Base-by-base conservation (phyloP, 2,113 vertebrate species). In the Willisornis vidua region DNA sequence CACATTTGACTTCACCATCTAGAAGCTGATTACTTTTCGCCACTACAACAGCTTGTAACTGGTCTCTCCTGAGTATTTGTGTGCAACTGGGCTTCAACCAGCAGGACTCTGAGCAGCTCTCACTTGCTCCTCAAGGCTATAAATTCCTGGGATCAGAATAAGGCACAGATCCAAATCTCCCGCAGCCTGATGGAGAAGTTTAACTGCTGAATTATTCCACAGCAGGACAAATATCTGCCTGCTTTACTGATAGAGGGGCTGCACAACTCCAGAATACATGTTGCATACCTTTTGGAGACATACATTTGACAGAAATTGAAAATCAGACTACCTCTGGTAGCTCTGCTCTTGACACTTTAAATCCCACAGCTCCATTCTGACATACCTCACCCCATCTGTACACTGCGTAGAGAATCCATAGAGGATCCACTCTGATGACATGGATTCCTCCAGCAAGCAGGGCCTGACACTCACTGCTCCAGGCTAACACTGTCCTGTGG, bases 1-100 rank as follows among this genome's bases (percentile, higher is more conserved):
- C 0, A 0, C 9, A 49, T 57, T 71, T 1, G 0, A 33, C 25
- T 75, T 67, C 18, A 46, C 24, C 26, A 33, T 26, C 18, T 29
- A 66, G 52, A 16, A 66, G 46, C 41, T 77, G 77, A 16, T 80
- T 48, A 33, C 29, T 85, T 90, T 66, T 26, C 48, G 41, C 29
- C 49, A 28, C 37, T 54, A 14, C 14, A 33, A 20, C 18, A 48
- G 7, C 41, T 80, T 70, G 59, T 20, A 18, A 4, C 16, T 14
- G 14, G 7, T 72, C 7, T 68, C 29, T 89, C 25, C 45, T 61
- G 45, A 65, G 26, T 48, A 23, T 67, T 46, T 37, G 7, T 52
- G 23, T 61, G 39, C 16, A 57, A 33, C 3, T 35, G 12, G 14
- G 23, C 65, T 91, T 25, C 49, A 39, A 57, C 57, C 35, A 89